These are phyloP conservation scores for Pseudococcus longispinus DNA, from an alignment of 2,888 invertebrate genomes.

Conservation along the genomic window DNA sequence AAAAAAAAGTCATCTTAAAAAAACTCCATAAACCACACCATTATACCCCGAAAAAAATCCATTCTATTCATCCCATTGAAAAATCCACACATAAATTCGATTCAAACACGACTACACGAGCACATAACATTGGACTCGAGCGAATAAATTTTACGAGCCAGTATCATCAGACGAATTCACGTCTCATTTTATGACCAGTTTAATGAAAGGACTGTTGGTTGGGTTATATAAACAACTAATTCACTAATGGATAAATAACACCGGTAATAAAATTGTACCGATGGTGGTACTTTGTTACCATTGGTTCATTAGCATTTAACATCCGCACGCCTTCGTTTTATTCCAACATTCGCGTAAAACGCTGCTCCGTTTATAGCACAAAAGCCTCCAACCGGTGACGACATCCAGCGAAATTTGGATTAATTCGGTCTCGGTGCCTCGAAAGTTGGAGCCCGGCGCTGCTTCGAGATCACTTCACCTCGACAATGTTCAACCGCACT, in stretches of 20 bases:
- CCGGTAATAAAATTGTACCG: conserved; percentile 11
- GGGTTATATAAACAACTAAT: conserved; percentile 14
- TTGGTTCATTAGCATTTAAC: conserved; percentile 2
- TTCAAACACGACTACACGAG: background rate
- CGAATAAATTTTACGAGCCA: background rate
- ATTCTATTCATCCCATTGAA: background rate
- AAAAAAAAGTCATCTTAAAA: no score
- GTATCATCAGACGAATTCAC: conserved; percentile 3
- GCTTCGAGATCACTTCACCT: background rate
- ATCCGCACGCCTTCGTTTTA: background rate
- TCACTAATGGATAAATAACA: conserved; percentile 32
- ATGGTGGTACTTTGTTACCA: conserved; percentile 14
- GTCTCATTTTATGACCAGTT: conserved; percentile 8
- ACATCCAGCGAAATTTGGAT: background rate
- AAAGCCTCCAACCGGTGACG: no score
- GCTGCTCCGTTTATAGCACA: background rate
- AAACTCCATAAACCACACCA: no score
- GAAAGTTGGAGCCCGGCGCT: background rate
- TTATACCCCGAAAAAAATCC: no score
- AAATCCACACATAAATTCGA: background rate
- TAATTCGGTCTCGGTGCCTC: background rate
- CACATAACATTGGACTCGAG: background rate
- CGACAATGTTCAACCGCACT: background rate
- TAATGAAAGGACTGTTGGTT: background rate
- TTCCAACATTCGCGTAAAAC: background rate